Evolutionary conservation across 2,888 invertebrate species (phyloP), one percentile per base, ranked within the genome.

Genomic region (Sacculina carcini): DNA sequence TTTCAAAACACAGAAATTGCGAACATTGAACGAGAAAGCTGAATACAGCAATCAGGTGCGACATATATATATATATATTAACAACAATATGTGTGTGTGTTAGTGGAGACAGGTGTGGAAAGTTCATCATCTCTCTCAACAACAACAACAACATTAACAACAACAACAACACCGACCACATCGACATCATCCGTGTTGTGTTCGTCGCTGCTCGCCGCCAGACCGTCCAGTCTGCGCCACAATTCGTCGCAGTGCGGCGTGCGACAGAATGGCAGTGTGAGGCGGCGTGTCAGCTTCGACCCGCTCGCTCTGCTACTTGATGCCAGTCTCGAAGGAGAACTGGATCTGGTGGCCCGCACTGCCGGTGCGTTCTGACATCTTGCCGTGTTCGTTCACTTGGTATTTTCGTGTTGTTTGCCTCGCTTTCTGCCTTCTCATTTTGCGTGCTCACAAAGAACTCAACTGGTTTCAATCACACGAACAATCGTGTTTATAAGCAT

Each of bases 301-400:
- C 96, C 98, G 21, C 71, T 96, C 60, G 94, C 96, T 0, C 71
- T 98, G 48, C 72, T 98, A 48, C 70, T 98, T 61, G 98, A 98
- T 67, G 96, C 96, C 44, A 90, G 94, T 60, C 73, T 98, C 58
- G 96, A 98, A 67, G 98, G 98, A 39, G 96, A 98, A 66, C 71
- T 96, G 62, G 96, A 98, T 63, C 73, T 96, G 57, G 96, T 98
- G 36, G 84, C 80, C 69, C 84, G 86, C 67, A 92, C 92, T 48
- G 90, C 94, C 70, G 64, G 69, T 71, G 62, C n/a, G n/a, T n/a
- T n/a, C n/a, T n/a, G n/a, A n/a, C n/a, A 57, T 60, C 55, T 5
- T 19, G 23, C 38, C 42, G n/a, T n/a, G n/a, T n/a, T n/a, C n/a
- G n/a, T n/a, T n/a, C n/a, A n/a, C n/a, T n/a, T n/a, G n/a, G n/a